These are phyloP conservation scores for Atta cephalotes DNA, from an alignment of 1,140 invertebrate species.

Conservation along the genomic window DNA sequence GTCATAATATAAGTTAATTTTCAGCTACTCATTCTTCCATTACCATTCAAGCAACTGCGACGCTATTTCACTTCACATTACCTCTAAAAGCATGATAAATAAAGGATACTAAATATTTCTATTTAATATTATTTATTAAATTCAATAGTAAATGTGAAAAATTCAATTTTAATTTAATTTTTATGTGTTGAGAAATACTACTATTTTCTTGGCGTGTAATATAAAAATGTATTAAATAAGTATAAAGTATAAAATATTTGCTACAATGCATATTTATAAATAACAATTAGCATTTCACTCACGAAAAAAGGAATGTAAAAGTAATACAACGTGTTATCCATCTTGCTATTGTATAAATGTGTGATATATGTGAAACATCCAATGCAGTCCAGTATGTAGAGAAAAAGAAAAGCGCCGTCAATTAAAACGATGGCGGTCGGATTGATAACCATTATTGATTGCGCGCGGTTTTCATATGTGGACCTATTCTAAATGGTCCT, in stretches of 20 bases:
- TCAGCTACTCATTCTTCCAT: neutral
- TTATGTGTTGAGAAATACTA: neutral
- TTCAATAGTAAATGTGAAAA: neutral
- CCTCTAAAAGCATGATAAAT: neutral
- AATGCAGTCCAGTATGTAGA: neutral
- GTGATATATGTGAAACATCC: neutral
- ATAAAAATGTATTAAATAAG: neutral
- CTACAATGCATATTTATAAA: neutral
- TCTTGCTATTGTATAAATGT: constrained; percentile 10
- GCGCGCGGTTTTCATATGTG: constrained; percentile 19
- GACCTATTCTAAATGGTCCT: neutral
- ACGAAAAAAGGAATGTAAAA: neutral
- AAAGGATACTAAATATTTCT: neutral
- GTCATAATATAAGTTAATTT: too few relatives aligned
- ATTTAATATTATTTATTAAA: neutral
- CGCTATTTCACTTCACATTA: neutral
- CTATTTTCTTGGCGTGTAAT: neutral
- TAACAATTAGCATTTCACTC: neutral
- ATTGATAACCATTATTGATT: constrained; percentile 65
- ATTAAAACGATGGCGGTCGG: constrained; percentile 22
- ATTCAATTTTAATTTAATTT: neutral
- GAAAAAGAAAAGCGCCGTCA: constrained; percentile 5
- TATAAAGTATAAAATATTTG: neutral
- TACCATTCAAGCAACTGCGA: neutral
- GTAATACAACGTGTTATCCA: constrained; percentile 6